Evolutionary conservation across 1,140 invertebrate genomes (phyloP).

Genomic region (Conus ventricosus): DNA sequence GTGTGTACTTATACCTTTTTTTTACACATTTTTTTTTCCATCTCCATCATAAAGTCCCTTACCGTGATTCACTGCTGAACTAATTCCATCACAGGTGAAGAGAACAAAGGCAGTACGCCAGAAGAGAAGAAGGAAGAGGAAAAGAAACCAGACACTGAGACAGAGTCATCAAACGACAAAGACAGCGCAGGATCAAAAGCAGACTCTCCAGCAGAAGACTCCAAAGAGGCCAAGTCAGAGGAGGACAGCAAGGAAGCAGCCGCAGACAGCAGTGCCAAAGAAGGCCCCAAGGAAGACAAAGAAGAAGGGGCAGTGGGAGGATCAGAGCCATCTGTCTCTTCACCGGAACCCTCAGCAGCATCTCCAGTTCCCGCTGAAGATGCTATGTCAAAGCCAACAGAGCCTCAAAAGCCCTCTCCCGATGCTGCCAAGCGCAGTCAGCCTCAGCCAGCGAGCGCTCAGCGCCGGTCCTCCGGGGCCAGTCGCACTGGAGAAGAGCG

Average conservation of each 20-base stretch:
- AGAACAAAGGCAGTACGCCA: constrained; percentile 5
- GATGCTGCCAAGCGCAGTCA: constrained; percentile 50
- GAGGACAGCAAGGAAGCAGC: constrained; percentile 18
- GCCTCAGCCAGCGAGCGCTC: constrained; percentile 53
- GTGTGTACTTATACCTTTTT: too few species aligned
- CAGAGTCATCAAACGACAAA: not conserved
- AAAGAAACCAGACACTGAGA: constrained; percentile 20
- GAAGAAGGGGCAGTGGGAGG: constrained; percentile 7
- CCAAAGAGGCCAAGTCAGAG: constrained; percentile 20
- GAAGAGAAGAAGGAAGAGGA: constrained; percentile 27
- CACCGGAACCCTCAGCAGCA: not conserved
- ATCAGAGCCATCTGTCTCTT: not conserved
- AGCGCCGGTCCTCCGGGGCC: constrained; percentile 36
- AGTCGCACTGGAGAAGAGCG: constrained; percentile 35
- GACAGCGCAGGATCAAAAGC: not conserved
- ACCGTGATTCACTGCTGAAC: constrained; percentile 38
- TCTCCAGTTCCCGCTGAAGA: constrained; percentile 3
- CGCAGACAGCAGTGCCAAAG: constrained; percentile 20
- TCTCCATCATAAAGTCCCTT: not conserved
- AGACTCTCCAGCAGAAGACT: constrained; percentile 18
- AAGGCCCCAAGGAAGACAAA: constrained; percentile 31
- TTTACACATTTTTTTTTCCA: too few species aligned
- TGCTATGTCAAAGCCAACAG: constrained; percentile 7
- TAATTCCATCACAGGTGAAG: constrained; percentile 13
- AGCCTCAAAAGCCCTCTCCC: constrained; percentile 34